Conservation (phyloP, 2,888 invertebrate genomes). For the Pterostichus madidus region DNA sequence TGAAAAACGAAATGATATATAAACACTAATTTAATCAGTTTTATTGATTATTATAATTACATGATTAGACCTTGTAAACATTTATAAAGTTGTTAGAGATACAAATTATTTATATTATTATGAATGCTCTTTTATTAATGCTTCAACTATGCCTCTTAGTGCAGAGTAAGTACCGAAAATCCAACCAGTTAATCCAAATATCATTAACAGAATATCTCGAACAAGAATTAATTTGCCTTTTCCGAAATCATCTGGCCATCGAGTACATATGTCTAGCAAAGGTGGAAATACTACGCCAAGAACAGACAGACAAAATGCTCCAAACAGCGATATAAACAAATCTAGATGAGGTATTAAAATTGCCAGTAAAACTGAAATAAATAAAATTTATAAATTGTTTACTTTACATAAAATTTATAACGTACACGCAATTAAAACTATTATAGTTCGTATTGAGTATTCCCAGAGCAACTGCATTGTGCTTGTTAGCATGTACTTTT, state of each 20-base stretch:
- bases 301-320: constrained; percentile 42
- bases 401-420: background rate
- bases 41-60: too few species aligned
- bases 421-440: constrained; percentile 17
- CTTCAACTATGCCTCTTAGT: background rate
- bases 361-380: constrained; percentile 32
- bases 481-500: background rate
- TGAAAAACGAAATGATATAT: too few species aligned
- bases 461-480: constrained; percentile 20
- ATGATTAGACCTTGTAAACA: too few species aligned
- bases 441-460: constrained; percentile 15
- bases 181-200: constrained; percentile 31
- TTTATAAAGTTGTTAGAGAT: too few species aligned
- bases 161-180: constrained; percentile 26
- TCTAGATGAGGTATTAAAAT: constrained; percentile 5
- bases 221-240: background rate
- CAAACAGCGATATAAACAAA: constrained; percentile 46
- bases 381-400: background rate
- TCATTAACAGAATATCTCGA: constrained; percentile 36
- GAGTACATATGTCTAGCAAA: constrained; percentile 42
- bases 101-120: too few species aligned
- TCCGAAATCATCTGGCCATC: constrained; percentile 37
- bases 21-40: too few species aligned
- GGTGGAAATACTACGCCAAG: constrained; percentile 45
- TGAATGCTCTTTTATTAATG: background rate